A percentile compares a stretch with the other conserved stretches of the same genome.
Evolutionary conservation across 2,888 invertebrate genomes (phyloP).

Genomic region (Erebia palarica): DNA sequence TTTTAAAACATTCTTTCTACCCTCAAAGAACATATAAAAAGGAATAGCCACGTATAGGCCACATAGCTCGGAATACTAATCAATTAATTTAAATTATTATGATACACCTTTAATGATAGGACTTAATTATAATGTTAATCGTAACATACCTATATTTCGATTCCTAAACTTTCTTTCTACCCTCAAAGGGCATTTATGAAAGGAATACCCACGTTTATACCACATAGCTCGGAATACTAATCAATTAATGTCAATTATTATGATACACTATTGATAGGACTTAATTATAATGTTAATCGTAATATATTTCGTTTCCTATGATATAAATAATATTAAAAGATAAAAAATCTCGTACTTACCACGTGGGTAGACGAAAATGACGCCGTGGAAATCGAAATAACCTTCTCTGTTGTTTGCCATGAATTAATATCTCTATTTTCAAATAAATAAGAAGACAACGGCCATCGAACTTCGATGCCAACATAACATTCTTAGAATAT

Average conservation of each 20-base stretch:
- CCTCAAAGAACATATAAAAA: not conserved
- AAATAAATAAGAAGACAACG: not conserved
- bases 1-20: not conserved
- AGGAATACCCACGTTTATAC: too few species aligned
- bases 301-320: not conserved
- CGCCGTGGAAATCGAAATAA: constrained; percentile 20
- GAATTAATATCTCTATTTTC: constrained; percentile 9
- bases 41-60: too few species aligned
- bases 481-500: too few species aligned
- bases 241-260: too few species aligned
- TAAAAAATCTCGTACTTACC: not conserved
- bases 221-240: too few species aligned
- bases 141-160: too few species aligned
- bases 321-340: constrained; percentile 21
- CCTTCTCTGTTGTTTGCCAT: constrained; percentile 20
- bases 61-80: too few species aligned
- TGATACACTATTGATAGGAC: not conserved
- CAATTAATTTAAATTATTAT: too few species aligned
- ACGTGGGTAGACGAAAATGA: constrained; percentile 9
- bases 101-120: not conserved
- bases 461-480: not conserved
- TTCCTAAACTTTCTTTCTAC: constrained; percentile 6
- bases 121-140: constrained; percentile 8
- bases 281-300: constrained; percentile 8
- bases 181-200: not conserved